These are phyloP conservation scores for Dicerorhinus sumatrensis DNA, from an alignment of 2,113 vertebrate species.

Conservation along the genomic window DNA sequence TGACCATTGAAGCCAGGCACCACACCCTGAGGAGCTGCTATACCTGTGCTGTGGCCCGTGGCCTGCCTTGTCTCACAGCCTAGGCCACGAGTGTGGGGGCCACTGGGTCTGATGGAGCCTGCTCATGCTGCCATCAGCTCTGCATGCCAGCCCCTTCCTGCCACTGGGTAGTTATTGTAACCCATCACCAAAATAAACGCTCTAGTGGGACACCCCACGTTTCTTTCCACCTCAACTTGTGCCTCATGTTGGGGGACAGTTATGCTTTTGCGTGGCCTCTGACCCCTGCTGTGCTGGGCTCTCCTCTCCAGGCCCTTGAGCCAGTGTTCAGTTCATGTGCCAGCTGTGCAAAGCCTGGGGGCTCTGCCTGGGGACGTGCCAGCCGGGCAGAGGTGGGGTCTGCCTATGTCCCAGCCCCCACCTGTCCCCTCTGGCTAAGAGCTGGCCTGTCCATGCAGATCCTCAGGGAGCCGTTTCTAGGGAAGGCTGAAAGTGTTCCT, in stretches of 20 bases:
- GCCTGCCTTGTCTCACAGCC: background rate
- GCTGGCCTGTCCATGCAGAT: too few relatives aligned
- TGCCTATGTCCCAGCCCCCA: background rate
- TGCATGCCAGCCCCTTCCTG: background rate
- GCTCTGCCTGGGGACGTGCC: background rate
- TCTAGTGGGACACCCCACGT: background rate
- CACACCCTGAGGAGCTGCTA: background rate
- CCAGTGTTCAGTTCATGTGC: accelerated
- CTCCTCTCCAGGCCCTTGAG: background rate
- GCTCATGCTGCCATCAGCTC: background rate
- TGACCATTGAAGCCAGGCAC: accelerated
- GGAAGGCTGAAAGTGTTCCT: background rate
- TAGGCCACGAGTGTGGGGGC: accelerated
- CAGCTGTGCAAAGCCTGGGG: accelerated
- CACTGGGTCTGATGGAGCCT: background rate
- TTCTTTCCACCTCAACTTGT: background rate
- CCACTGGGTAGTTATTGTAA: background rate
- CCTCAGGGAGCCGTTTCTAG: background rate
- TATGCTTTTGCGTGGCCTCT: background rate
- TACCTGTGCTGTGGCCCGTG: background rate
- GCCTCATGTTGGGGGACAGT: accelerated
- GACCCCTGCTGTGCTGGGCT: too few relatives aligned
- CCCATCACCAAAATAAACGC: slow-evolving; percentile 12
- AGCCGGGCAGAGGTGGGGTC: accelerated
- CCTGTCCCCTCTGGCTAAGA: background rate